Conservation (phyloP, 2,113 vertebrate genomes). For the Cyprinus carpio region DNA sequence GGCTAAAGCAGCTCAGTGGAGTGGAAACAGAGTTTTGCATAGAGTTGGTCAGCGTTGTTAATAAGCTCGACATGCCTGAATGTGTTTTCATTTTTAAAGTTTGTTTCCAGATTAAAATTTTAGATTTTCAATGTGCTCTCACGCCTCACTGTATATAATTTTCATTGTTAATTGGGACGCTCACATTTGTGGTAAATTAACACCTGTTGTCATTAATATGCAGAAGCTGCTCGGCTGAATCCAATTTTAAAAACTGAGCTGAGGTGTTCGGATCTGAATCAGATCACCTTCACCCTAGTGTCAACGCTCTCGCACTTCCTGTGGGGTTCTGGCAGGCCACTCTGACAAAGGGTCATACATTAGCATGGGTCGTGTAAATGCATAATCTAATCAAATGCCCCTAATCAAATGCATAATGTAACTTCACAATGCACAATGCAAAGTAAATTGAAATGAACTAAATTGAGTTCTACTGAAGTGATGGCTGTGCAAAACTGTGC, state of each 20-base stretch:
- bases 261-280: not conserved
- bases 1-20: conserved; percentile 12
- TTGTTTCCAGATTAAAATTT: not conserved
- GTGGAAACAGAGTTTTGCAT: conserved; percentile 22
- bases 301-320: conserved; percentile 15
- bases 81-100: not conserved
- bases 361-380: conserved; percentile 5
- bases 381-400: conserved; percentile 47
- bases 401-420: conserved; percentile 40
- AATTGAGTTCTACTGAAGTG: conserved; percentile 1
- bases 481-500: not conserved
- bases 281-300: conserved; percentile 30
- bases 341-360: conserved; percentile 38
- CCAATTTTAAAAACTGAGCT: not conserved
- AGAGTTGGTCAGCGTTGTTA: conserved; percentile 38
- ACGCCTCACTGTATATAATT: not conserved
- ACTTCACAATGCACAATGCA: too few relatives aligned
- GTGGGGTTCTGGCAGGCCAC: not conserved
- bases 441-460: conserved; percentile 14
- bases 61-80: conserved; percentile 25
- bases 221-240: not conserved
- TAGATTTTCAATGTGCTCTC: not conserved
- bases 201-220: not conserved
- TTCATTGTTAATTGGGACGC: not conserved
- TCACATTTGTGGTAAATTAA: conserved; percentile 15